phyloP scores from a whole-genome alignment of 2,797 vertebrate genomes.

The Falco peregrinus region DNA sequence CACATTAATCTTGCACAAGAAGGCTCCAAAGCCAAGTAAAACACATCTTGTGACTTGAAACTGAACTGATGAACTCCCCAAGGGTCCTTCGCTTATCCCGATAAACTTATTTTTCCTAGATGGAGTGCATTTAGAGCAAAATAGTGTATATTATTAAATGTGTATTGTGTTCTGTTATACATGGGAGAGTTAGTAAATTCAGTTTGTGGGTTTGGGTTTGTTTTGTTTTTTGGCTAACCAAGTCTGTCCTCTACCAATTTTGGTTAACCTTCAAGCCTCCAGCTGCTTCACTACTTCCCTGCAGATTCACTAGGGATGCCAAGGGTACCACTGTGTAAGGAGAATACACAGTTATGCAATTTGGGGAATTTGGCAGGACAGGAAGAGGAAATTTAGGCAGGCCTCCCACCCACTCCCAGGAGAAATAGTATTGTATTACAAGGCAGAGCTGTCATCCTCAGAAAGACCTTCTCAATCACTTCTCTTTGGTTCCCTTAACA shows the following conservation, averaged over 20 bases:
- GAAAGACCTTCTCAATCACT: conserved; percentile 14
- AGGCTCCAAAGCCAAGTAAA: conserved; percentile 70
- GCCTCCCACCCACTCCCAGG: conserved; percentile 56
- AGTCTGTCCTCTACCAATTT: conserved; percentile 43
- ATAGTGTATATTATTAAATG: conserved; percentile 63
- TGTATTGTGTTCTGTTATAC: conserved; percentile 42
- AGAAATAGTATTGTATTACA: conserved; percentile 40
- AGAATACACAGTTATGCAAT: conserved; percentile 67
- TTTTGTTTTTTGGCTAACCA: conserved; percentile 49
- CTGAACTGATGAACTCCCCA: conserved; percentile 74
- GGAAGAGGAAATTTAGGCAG: conserved; percentile 61
- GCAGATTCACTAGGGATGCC: conserved; percentile 57
- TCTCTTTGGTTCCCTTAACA: background rate
- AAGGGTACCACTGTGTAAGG: conserved; percentile 66
- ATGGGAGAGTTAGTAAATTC: conserved; percentile 56
- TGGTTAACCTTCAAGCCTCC: conserved; percentile 56
- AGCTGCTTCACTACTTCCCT: conserved; percentile 56
- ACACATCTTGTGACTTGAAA: conserved; percentile 69
- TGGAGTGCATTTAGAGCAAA: conserved; percentile 66
- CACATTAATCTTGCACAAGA: conserved; percentile 69
- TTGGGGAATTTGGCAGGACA: conserved; percentile 59
- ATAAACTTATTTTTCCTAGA: conserved; percentile 70
- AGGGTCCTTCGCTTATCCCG: conserved; percentile 53
- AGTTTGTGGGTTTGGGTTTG: conserved; percentile 21
- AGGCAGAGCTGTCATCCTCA: conserved; percentile 41